These are phyloP conservation scores for Molossus alvarezi DNA, from an alignment of 2,797 vertebrate genomes.

Conservation along the genomic window DNA sequence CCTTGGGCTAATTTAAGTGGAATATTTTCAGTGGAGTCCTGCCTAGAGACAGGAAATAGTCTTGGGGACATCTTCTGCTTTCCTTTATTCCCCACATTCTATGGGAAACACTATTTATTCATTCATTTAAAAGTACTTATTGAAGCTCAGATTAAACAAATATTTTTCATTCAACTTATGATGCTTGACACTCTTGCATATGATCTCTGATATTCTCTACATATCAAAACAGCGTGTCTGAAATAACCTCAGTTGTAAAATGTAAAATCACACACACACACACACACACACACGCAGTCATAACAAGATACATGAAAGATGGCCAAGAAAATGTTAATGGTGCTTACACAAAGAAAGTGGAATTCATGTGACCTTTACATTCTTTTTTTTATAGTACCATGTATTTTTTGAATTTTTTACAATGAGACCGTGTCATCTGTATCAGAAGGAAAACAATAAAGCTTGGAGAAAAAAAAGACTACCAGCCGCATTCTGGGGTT, in stretches of 20 bases:
- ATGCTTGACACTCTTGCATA: neutral
- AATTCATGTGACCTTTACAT: constrained; percentile 64
- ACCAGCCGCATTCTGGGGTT: neutral
- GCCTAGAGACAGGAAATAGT: neutral
- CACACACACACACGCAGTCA: neutral
- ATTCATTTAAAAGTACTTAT: constrained; percentile 28
- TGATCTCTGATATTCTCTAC: constrained; percentile 34
- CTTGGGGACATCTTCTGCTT: neutral
- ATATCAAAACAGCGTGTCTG: neutral
- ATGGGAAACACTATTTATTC: neutral
- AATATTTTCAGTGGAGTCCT: neutral
- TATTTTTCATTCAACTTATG: constrained; percentile 40
- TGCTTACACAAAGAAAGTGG: constrained; percentile 22
- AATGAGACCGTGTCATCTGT: neutral
- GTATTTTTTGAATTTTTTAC: constrained; percentile 65
- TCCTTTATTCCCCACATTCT: neutral
- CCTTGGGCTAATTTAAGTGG: constrained; percentile 48
- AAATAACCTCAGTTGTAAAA: constrained; percentile 56
- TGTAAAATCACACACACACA: neutral
- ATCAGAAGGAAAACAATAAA: constrained; percentile 64
- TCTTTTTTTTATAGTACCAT: constrained; percentile 8
- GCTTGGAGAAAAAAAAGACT: constrained; percentile 43
- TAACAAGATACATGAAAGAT: neutral
- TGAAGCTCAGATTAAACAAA: constrained; percentile 25
- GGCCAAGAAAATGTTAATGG: constrained; percentile 54